Evolutionary conservation across 2,113 vertebrate species (phyloP), one percentile per base, ranked within the genome.

Genomic region (Leptobrachium ailaonicum): DNA sequence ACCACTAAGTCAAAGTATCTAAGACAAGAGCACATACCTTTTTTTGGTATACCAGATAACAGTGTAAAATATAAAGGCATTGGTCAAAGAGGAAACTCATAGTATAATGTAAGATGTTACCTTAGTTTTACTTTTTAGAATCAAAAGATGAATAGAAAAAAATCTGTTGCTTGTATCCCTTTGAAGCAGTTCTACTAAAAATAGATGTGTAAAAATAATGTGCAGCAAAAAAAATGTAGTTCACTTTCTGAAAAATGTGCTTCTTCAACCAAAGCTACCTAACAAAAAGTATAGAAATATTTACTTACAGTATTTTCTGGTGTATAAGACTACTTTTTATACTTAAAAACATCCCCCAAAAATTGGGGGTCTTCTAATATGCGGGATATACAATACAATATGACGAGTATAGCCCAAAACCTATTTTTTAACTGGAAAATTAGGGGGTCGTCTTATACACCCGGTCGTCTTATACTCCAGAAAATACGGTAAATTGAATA

Each of bases 51-150:
- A 58, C 50, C 64, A 77, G 66, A 58, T 42, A 77, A 60, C 66
- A n/a, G 40, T 82, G 60, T 68, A 71, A 60, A 73, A 83, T 60
- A 73, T 56, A 43, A 40, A 50, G 75, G 42, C 58, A 14, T 78
- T 74, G 67, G 73, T 76, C 66, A 77, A 76, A 76, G 45, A 76
- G 56, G 56, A 64, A 77, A 32, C 66, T 44, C n/a, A 32, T 60
- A 71, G 8, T 45, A 41, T 58, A 70, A 77, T 76, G 58, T 14
- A 53, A 50, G 4, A 64, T 54, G 4, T 76, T 53, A 50, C 63
- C 13, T 67, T 67, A 11, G 41, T 42, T 67, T 4, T 67, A 53
- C 63, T 53, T 54, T 8, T 7, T 13, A 8, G 40, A 43, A 54
- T 12, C 3, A 74, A 32, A 76, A 66, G 62, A 54, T 50, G 45